phyloP scores from a whole-genome alignment of 2,113 vertebrate species.

The Trochalopteron elliotii region DNA sequence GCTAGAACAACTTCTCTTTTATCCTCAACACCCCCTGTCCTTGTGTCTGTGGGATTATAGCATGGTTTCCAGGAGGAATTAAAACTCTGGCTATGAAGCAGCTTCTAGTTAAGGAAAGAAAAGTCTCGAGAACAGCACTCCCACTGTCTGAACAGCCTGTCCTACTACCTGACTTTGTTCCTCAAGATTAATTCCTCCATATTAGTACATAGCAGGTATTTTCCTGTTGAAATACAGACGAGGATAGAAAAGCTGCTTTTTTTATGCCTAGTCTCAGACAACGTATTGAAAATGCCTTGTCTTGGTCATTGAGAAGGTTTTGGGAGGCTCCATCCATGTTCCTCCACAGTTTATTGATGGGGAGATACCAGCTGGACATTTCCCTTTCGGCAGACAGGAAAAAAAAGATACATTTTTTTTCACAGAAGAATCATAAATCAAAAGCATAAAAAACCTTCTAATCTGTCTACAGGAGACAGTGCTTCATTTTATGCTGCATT shows the following conservation, averaged over 20 bases:
- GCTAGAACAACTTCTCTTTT: background rate
- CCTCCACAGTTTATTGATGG: background rate
- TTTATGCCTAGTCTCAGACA: background rate
- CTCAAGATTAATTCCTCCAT: background rate
- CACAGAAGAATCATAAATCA: background rate
- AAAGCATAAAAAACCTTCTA: background rate
- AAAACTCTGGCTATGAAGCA: background rate
- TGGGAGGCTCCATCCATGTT: background rate
- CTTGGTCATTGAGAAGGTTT: background rate
- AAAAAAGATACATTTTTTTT: background rate
- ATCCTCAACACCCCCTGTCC: background rate
- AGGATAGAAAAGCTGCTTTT: background rate
- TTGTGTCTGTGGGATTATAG: background rate
- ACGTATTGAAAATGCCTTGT: background rate
- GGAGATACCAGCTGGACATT: background rate
- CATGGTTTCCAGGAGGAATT: background rate
- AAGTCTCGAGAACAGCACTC: background rate
- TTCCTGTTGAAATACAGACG: background rate
- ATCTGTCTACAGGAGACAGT: background rate
- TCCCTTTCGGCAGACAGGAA: background rate
- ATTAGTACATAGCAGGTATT: background rate
- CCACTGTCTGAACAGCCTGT: background rate
- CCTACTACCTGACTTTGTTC: background rate
- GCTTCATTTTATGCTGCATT: constrained; percentile 4
- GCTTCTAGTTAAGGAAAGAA: background rate